A percentile compares a stretch with the other conserved stretches of the same genome.
Conservation (phyloP, 2,888 invertebrate species). For the Rhogogaster chlorosoma region DNA sequence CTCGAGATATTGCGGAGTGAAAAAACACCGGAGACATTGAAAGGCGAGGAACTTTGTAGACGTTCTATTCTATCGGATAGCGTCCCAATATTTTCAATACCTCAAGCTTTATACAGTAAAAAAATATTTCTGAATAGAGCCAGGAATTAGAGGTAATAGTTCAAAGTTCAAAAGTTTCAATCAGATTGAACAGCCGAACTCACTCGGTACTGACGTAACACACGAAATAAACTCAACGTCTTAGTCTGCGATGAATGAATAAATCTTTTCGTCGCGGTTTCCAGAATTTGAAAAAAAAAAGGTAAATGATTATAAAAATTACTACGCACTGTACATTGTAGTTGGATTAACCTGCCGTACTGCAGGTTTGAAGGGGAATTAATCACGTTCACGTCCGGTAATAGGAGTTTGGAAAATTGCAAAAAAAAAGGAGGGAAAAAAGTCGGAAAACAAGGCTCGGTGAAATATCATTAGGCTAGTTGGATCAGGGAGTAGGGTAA, state of each 20-base stretch:
- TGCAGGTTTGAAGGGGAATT: neutral
- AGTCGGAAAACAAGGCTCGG: neutral
- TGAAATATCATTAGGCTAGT: constrained; percentile 18
- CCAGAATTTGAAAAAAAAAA: neutral
- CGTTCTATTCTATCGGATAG: neutral
- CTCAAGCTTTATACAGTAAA: neutral
- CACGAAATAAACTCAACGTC: neutral
- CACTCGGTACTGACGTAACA: neutral
- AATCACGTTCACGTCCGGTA: neutral
- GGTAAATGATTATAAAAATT: neutral
- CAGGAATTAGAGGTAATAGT: too few species aligned
- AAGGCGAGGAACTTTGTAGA: neutral
- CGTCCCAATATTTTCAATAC: neutral
- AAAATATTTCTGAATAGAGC: neutral
- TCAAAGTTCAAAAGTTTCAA: neutral
- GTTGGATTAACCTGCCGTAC: neutral
- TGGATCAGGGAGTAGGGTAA: neutral
- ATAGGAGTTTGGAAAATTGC: neutral
- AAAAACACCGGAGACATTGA: neutral
- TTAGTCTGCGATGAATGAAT: neutral
- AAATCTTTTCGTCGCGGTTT: neutral
- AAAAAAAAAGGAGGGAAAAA: neutral
- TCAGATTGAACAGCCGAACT: neutral
- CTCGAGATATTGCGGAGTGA: neutral
- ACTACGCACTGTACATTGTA: neutral